A percentile compares a stretch with the other conserved stretches of the same genome.
Evolutionary conservation across 2,888 invertebrate genomes (phyloP).

Genomic region (Coelopa pilipes): DNA sequence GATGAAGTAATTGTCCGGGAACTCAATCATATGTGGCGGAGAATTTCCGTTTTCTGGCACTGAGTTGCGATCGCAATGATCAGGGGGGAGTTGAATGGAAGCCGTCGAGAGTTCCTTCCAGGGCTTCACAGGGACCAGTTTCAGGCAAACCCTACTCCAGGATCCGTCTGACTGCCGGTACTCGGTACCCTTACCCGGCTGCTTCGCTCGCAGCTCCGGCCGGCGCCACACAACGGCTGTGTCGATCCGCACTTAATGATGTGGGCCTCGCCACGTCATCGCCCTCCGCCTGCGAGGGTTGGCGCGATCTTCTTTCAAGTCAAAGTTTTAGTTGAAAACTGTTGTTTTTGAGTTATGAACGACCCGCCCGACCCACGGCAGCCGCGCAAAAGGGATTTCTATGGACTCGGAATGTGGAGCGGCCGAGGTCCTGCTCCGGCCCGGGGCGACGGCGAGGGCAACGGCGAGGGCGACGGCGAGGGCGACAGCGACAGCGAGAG

Average conservation of each 20-base stretch:
- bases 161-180: neutral
- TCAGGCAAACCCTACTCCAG: no score
- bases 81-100: no score
- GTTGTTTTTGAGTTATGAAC: constrained; percentile 34
- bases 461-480: neutral
- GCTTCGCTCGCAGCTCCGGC: neutral
- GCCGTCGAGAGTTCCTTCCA: no score
- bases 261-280: no score
- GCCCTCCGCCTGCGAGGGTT: neutral
- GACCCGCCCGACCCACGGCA: neutral
- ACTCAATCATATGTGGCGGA: no score
- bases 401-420: constrained; percentile 4
- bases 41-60: no score
- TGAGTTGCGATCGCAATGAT: no score
- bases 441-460: neutral
- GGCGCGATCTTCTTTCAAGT: constrained; percentile 17
- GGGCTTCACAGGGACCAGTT: no score
- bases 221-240: neutral
- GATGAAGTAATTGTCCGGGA: no score
- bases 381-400: constrained; percentile 9
- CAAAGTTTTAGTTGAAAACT: constrained; percentile 30
- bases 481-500: neutral
- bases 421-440: neutral
- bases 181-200: neutral
- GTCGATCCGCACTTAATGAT: constrained; percentile 5